Conservation (phyloP, 2,113 vertebrate species). For the Cyrtonyx montezumae region DNA sequence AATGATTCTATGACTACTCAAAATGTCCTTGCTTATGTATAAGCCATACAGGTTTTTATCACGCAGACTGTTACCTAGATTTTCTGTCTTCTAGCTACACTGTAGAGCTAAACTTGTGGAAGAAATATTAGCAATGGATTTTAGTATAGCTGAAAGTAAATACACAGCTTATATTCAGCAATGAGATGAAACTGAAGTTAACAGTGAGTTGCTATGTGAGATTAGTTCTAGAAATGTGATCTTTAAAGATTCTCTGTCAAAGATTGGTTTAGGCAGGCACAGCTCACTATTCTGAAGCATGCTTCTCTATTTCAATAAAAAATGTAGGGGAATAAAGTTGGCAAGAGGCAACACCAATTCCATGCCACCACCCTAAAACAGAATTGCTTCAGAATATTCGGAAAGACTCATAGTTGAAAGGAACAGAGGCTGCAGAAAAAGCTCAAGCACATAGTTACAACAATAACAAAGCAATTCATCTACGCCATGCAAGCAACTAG, state of each 20-base stretch:
- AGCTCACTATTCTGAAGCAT: slow-evolving; percentile 92
- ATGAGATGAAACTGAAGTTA: slow-evolving; percentile 39
- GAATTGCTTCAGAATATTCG: slow-evolving; percentile 99
- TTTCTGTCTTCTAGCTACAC: slow-evolving; percentile 24
- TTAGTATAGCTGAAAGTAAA: slow-evolving; percentile 30
- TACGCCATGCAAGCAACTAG: slow-evolving; percentile 84
- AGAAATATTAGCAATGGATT: slow-evolving; percentile 14
- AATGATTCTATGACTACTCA: not conserved
- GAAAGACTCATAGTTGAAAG: slow-evolving; percentile 91
- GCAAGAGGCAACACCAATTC: slow-evolving; percentile 99
- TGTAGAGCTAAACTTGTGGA: slow-evolving; percentile 10
- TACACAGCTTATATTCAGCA: slow-evolving; percentile 8
- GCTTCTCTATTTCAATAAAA: slow-evolving; percentile 88
- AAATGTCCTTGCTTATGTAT: not conserved
- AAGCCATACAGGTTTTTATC: not conserved
- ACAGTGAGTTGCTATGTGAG: not conserved
- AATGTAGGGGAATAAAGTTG: slow-evolving; percentile 90
- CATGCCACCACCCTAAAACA: slow-evolving; percentile 99
- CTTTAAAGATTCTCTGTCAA: not conserved
- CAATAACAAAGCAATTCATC: slow-evolving; percentile 76
- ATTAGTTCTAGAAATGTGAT: slow-evolving; percentile 46
- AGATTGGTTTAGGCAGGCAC: slow-evolving; percentile 83
- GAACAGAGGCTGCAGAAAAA: slow-evolving; percentile 90
- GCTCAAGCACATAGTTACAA: slow-evolving; percentile 88
- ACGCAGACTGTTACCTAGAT: not conserved